These are phyloP conservation scores for Psilopogon haemacephalus DNA, from an alignment of 2,113 vertebrate genomes.

Conservation along the genomic window DNA sequence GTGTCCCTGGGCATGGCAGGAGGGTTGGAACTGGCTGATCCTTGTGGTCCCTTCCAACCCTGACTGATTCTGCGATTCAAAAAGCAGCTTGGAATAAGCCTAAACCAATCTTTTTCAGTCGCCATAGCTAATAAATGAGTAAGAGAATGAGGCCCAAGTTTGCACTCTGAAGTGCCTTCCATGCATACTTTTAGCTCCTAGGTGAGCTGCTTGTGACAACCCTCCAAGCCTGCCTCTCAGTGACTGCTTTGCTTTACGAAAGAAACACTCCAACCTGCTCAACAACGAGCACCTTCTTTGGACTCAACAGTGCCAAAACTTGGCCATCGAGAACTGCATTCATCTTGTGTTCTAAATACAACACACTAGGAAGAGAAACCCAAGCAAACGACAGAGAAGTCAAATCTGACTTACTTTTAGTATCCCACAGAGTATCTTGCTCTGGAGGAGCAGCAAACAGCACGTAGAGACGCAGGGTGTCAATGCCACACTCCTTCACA, in stretches of 20 bases:
- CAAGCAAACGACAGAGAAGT: not conserved
- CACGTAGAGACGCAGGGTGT: conserved; percentile 89
- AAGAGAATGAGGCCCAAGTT: not conserved
- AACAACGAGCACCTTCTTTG: not conserved
- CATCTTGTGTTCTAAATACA: not conserved
- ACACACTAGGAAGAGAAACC: not conserved
- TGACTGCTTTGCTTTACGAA: not conserved
- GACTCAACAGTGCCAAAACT: not conserved
- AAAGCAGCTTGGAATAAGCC: not conserved
- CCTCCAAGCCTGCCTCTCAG: not conserved
- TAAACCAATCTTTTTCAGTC: not conserved
- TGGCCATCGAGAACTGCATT: not conserved
- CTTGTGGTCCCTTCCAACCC: no score
- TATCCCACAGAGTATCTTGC: conserved; percentile 94
- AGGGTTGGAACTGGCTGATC: no score
- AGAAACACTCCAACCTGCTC: not conserved
- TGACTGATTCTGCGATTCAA: no score
- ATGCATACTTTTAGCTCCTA: not conserved
- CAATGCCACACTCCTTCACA: conserved; percentile 86
- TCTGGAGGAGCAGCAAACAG: conserved; percentile 92
- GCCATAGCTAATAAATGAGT: not conserved
- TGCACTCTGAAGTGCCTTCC: not conserved
- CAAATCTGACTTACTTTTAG: conserved; percentile 83
- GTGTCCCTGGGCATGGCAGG: no score
- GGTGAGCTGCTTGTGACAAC: not conserved